A percentile compares a stretch with the other conserved stretches of the same genome.
Evolutionary conservation across 2,797 vertebrate genomes (phyloP).

Genomic region (Varecia variegata): DNA sequence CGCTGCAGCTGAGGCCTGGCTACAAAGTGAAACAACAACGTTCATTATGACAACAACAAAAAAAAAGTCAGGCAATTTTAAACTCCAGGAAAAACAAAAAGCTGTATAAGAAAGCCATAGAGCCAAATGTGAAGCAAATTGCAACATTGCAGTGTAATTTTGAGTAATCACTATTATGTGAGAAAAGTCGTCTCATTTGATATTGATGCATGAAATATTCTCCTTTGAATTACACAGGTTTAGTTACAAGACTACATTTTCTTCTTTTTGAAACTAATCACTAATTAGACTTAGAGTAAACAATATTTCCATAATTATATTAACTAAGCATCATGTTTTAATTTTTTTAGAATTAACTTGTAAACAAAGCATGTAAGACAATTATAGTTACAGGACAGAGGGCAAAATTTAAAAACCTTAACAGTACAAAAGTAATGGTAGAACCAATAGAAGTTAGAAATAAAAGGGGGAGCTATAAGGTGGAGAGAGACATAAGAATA

Average conservation of each 20-base stretch:
- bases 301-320: conserved; percentile 31
- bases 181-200: background rate
- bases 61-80: background rate
- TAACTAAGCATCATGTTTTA: conserved; percentile 17
- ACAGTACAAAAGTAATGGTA: background rate
- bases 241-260: conserved; percentile 29
- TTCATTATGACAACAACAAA: background rate
- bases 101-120: background rate
- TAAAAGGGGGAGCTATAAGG: background rate
- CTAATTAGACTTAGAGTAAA: conserved; percentile 24
- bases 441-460: background rate
- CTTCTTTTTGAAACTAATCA: conserved; percentile 5
- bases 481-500: background rate
- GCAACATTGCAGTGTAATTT: background rate
- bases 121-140: conserved; percentile 22
- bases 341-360: background rate
- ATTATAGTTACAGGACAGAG: conserved; percentile 11
- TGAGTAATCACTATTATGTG: background rate
- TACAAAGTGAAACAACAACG: background rate
- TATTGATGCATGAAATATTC: conserved; percentile 17
- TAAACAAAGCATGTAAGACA: background rate
- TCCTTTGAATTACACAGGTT: conserved; percentile 29
- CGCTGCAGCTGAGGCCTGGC: background rate
- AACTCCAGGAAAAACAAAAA: conserved; percentile 27
- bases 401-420: conserved; percentile 20